Base-by-base conservation (phyloP, 2,797 vertebrate species). In the Neosilurus hyrtlii region DNA sequence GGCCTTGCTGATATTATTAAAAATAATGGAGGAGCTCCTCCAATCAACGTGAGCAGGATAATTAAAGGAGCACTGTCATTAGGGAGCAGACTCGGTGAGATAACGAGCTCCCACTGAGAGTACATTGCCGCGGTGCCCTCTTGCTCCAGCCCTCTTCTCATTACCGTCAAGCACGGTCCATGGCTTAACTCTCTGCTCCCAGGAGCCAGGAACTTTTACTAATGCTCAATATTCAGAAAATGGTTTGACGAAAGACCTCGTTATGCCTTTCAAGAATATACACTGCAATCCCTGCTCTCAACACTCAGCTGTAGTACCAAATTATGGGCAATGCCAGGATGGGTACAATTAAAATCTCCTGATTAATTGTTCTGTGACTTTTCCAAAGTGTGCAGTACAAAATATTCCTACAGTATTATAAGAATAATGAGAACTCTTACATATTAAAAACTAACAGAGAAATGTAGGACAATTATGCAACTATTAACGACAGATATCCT, bases 31-130 rank as follows among this genome's bases (percentile, higher is more conserved):
- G 85, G 84, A 89, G 87, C 90, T 87, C 83, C 86, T 90, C 90
- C 86, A 89, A 88, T 90, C 90, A 89, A 90, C 87, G 88, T 82
- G 78, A 83, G 80, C 74, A 84, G 89, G 87, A 89, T 92, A 92
- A 92, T 94, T 94, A 93, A 90, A 88, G 82, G 72, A 87, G 87
- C 81, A 85, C 82, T 88, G 89, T 90, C 90, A 93, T 92, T 92
- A 92, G 87, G 85, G 90, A 88, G 85, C 86, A 86, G 89, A 89
- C 89, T 86, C 84, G 86, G 86, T 77, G 80, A 83, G 87, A 91
- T 93, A 93, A 93, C 88, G 86, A 92, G 92, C 75, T 85, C 81
- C 83, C 77, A 76, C 74, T 81, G 70, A 87, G 91, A 88, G 86
- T 91, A 86, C 88, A 86, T 83, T 88, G 84, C 84, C 85, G 49